These are phyloP conservation scores for Pterobdella sp. DNA, from an alignment of 2,888 invertebrate species.

Conservation along the genomic window DNA sequence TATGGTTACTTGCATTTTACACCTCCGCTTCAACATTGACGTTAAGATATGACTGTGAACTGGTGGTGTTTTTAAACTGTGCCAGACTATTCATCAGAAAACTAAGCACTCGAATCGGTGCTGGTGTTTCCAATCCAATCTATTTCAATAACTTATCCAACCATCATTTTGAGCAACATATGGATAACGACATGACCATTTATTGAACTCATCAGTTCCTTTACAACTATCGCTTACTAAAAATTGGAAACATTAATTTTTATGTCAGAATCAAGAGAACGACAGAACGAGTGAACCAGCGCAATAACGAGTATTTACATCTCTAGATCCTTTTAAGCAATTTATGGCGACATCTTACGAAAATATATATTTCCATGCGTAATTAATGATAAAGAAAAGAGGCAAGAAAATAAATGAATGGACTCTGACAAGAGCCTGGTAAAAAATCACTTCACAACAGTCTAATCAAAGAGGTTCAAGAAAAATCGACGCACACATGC, in stretches of 20 bases:
- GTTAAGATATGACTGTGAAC: no score
- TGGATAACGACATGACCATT: slow-evolving; percentile 2
- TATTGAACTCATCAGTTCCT: neutral
- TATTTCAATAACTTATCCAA: no score
- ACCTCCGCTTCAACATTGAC: no score
- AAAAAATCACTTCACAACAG: neutral
- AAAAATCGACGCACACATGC: neutral
- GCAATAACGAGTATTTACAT: no score
- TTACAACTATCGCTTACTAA: neutral
- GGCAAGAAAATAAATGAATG: neutral
- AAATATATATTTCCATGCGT: no score
- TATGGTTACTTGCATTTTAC: no score
- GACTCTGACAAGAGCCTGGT: neutral
- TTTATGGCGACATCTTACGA: no score
- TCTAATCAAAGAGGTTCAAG: neutral
- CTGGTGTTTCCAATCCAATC: neutral
- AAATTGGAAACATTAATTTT: neutral
- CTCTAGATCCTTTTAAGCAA: no score
- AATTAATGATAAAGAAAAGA: neutral
- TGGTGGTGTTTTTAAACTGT: neutral
- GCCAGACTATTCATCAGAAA: neutral
- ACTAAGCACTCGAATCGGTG: neutral
- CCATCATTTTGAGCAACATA: no score
- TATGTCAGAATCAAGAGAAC: neutral
- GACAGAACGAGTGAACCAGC: slow-evolving; percentile 16